Base-by-base conservation (phyloP, 2,797 vertebrate species). In the Saxicola maurus region DNA sequence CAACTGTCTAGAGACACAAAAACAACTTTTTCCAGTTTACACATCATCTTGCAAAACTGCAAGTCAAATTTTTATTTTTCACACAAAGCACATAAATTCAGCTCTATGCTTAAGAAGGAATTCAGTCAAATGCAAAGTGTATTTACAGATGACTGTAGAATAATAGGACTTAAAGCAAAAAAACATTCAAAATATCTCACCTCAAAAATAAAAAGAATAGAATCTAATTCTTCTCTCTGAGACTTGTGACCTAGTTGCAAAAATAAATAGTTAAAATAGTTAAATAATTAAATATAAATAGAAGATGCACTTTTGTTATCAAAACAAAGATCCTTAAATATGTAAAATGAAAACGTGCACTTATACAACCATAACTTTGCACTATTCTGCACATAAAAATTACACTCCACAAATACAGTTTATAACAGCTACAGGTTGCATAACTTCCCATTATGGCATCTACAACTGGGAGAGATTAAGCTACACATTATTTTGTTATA, bases 151-250 rank as follows among this genome's bases (percentile, higher is more conserved):
- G 24, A 66, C 31, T 43, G n/a, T 4, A 81, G 25, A 51, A 40
- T 17, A 85, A 62, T 2, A 75, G 9, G 18, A 74, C 20, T 56
- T 72, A 40, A 81, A 86, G n/a, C 4, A 66, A 69, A 92, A 77
- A 81, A 55, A 37, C 10, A 88, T 7, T 75, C 5, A 56, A 75
- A 59, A 37, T 33, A 69, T 64, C 97, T 97, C 98, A 99, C 99
- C 98, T 99, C 99, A 97, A 99, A 99, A 97, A 99, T 99, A 97
- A 99, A 99, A 95, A 99, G 98, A 97, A 99, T 99, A 69, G 98
- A 99, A 98, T 99, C 99, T 95, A 99, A 97, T 96, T 99, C 99
- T 96, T 99, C 99, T 94, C 99, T 98, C 95, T 99, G 99, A 82
- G 99, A 99, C 95, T 99, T 99, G 95, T 99, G 99, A 97, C 99